Percentiles rank a stretch among this genome's conserved stretches.
Evolutionary conservation across 37 sponge, comb jelly and placozoan genomes (phyloP).

Genomic region (Oopsacas minuta): DNA sequence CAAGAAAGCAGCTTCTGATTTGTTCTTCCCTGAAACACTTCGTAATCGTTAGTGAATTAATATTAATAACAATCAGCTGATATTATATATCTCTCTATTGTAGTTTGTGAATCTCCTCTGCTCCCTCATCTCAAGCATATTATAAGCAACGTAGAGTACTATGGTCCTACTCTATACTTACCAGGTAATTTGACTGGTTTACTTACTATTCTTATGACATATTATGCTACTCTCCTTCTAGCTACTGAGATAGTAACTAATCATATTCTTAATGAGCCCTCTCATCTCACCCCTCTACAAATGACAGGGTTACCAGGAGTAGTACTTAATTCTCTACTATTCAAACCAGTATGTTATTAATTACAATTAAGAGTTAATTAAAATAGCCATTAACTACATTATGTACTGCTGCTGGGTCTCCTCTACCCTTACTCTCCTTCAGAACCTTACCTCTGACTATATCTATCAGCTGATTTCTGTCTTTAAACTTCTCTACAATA

Average conservation of each 20-base stretch:
- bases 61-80: neutral
- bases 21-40: slow-evolving; percentile 73
- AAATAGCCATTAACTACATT: neutral
- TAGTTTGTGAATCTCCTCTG: slow-evolving; percentile 78
- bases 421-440: neutral
- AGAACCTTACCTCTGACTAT: neutral
- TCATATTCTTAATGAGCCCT: slow-evolving; percentile 82
- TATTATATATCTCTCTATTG: neutral
- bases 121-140: slow-evolving; percentile 73
- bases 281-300: slow-evolving; percentile 70
- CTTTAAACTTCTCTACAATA: neutral
- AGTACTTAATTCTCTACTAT: slow-evolving; percentile 74
- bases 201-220: neutral
- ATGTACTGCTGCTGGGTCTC: neutral
- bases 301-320: slow-evolving; percentile 80
- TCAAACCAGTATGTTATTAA: slow-evolving; percentile 47
- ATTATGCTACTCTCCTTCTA: slow-evolving; percentile 19
- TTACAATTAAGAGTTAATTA: neutral
- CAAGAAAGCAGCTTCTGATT: slow-evolving; percentile 80
- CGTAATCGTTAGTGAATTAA: slow-evolving; percentile 48
- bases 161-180: slow-evolving; percentile 81
- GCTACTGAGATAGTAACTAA: slow-evolving; percentile 78
- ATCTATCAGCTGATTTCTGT: neutral
- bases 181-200: slow-evolving; percentile 42
- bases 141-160: slow-evolving; percentile 89